Percentiles rank a stretch among this genome's conserved stretches.
Evolutionary conservation across 1,140 invertebrate species (phyloP).

Genomic region (Spodoptera litura): DNA sequence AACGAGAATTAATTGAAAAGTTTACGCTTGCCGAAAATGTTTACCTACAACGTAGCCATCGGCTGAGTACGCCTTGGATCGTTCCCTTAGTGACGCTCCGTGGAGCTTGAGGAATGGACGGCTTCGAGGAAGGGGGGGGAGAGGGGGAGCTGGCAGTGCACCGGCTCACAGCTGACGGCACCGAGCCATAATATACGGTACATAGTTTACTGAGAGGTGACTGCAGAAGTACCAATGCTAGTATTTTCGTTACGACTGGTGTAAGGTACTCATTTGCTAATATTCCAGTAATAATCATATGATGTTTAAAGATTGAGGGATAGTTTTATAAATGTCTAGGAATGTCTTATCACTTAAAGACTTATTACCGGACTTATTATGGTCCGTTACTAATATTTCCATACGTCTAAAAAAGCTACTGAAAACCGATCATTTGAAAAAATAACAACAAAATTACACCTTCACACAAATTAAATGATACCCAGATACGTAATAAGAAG

Average conservation of each 20-base stretch:
- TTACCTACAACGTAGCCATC: constrained; percentile 38
- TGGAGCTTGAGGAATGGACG: constrained; percentile 59
- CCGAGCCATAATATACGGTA: constrained; percentile 49
- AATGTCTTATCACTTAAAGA: too few relatives aligned
- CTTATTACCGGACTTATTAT: too few relatives aligned
- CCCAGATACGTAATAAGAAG: too few relatives aligned
- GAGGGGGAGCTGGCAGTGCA: constrained; percentile 49
- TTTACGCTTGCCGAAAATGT: constrained; percentile 40
- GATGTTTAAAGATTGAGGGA: too few relatives aligned
- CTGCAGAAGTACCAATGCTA: background rate
- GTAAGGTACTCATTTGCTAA: too few relatives aligned
- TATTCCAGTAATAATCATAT: too few relatives aligned
- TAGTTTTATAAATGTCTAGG: too few relatives aligned
- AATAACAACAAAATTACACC: too few relatives aligned
- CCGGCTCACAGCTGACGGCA: constrained; percentile 56
- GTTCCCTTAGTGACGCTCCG: constrained; percentile 58
- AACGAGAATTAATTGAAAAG: constrained; percentile 46
- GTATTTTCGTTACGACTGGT: background rate
- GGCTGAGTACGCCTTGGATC: constrained; percentile 18
- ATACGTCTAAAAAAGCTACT: too few relatives aligned
- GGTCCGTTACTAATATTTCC: too few relatives aligned
- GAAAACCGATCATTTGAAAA: too few relatives aligned
- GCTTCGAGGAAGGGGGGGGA: constrained; percentile 19
- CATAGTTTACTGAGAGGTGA: background rate
- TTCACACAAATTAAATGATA: too few relatives aligned